A percentile compares a stretch with the other conserved stretches of the same genome.
Evolutionary conservation across 2,888 invertebrate species (phyloP).

Genomic region (Melieria crassipennis): DNA sequence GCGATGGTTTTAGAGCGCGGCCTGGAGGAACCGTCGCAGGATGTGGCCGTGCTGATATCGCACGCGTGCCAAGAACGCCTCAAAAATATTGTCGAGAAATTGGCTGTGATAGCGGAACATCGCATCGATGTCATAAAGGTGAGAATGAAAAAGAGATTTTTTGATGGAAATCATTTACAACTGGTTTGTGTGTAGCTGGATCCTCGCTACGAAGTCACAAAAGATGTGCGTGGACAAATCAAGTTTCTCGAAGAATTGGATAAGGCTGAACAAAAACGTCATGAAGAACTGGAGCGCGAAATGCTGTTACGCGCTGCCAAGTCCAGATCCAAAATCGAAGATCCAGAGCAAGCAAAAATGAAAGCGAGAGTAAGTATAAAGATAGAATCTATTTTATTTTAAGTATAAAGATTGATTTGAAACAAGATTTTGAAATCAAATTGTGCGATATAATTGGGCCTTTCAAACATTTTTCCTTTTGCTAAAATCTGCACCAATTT

Average conservation of each 20-base stretch:
- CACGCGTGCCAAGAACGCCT: conserved; percentile 95
- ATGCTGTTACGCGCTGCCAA: conserved; percentile 93
- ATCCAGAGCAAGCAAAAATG: conserved; percentile 96
- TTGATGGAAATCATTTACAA: too few species aligned
- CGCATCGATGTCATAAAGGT: conserved; percentile 92
- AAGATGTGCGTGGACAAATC: conserved; percentile 90
- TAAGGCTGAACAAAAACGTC: conserved; percentile 89
- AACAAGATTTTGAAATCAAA: too few species aligned
- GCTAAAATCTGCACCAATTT: too few species aligned
- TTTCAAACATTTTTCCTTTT: too few species aligned
- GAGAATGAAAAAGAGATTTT: neutral
- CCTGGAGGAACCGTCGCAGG: conserved; percentile 83
- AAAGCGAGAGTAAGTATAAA: conserved; percentile 82
- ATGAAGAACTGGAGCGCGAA: conserved; percentile 96
- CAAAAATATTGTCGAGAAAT: conserved; percentile 88
- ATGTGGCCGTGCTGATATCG: conserved; percentile 89
- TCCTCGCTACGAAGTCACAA: conserved; percentile 86
- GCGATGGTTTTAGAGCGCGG: conserved; percentile 79
- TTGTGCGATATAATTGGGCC: too few species aligned
- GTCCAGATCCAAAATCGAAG: conserved; percentile 95
- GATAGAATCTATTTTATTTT: too few species aligned
- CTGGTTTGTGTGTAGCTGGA: conserved; percentile 73
- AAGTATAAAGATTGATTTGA: too few species aligned
- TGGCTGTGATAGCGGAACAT: conserved; percentile 94
- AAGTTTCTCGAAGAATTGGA: conserved; percentile 98